A percentile compares a stretch with the other conserved stretches of the same genome.
phyloP scores from a whole-genome alignment of 2,113 vertebrate genomes.

The Otus sunia region DNA sequence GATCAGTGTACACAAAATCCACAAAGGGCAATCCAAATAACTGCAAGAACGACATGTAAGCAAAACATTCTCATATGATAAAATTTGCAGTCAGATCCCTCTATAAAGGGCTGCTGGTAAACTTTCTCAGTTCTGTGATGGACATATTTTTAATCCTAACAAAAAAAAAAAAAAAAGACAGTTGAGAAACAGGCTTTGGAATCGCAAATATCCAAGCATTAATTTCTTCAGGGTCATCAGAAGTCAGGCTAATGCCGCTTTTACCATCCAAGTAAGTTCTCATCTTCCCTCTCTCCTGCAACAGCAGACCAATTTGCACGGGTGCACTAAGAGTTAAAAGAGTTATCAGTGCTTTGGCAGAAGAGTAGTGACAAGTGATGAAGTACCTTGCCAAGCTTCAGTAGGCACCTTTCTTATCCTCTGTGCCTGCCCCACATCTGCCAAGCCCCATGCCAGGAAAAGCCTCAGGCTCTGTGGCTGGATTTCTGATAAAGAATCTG shows the following conservation, averaged over 20 bases:
- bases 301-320: neutral
- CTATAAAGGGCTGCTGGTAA: neutral
- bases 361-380: neutral
- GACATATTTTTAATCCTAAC: neutral
- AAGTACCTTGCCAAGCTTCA: neutral
- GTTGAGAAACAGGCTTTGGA: neutral
- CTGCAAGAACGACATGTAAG: neutral
- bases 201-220: neutral
- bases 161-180: neutral
- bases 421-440: neutral
- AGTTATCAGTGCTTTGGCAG: neutral
- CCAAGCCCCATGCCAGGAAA: neutral
- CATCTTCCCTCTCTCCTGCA: neutral
- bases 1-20: neutral
- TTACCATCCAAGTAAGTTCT: neutral
- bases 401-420: neutral
- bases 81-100: neutral
- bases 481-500: neutral
- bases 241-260: rapidly evolving
- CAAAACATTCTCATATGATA: neutral
- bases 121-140: neutral
- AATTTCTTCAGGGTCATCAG: neutral
- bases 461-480: neutral
- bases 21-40: neutral
- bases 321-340: neutral